Base-by-base conservation (phyloP, 92 coral and sea anemone species). In the Zoanthus sociatus region DNA sequence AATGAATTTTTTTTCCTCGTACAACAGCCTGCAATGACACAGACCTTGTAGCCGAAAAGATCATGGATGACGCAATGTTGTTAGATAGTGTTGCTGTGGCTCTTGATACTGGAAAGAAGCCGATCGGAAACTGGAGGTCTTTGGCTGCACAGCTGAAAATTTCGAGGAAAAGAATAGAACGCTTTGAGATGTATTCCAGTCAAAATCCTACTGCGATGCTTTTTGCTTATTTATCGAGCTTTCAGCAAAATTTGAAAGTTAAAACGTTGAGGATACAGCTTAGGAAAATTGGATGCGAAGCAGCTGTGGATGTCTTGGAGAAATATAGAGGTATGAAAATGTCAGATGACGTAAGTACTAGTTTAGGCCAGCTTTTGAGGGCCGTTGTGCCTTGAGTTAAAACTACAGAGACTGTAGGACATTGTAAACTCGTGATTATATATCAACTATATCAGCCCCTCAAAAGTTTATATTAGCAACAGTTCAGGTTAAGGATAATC, bases 51-150 rank as follows among this genome's bases (percentile, higher is more conserved):
- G 67, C 66, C 42, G 16, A 18, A 21, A n/a, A 51, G 42, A 67
- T 76, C 66, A 76, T 64, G 21, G 42, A 76, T 26, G 7, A 48
- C 42, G 9, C 42, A 7, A 6, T 9, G 5, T 1, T 76, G 64
- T 76, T 76, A 51, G 79, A 76, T 9, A 26, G 4, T 42, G 50
- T 76, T 48, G 79, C 79, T 32, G 6, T 46, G 1, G 44, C 50
- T n/a, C 79, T 76, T 48, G 79, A 76, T 37, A 48, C 63, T 20
- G 61, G 61, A 76, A 18, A 17, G 61, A 76, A 30, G 42, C 61
- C 79, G n/a, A 13, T 48, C 21, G 79, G 79, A 10, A 76, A 76
- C 79, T 76, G 79, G 79, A 76, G 61, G 33, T 76, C 79, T 4
- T 48, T 76, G 15, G 79, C 79, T 20, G 63, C 60, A 76, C 50